Evolutionary conservation across 2,797 vertebrate species (phyloP).

Genomic region (Syngnathus rostellatus): DNA sequence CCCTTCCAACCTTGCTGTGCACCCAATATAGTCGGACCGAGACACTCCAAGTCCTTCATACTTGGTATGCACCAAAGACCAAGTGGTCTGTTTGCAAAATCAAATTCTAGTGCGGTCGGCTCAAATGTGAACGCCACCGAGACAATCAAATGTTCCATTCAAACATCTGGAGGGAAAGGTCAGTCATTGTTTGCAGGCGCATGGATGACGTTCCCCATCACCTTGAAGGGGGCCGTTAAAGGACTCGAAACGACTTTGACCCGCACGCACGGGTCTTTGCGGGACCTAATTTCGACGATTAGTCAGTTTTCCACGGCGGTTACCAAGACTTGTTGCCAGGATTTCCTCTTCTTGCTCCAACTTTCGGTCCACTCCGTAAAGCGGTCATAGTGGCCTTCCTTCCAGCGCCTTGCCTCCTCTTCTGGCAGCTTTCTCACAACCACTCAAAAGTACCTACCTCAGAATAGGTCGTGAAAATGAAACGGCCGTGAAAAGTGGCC

Average conservation of each 20-base stretch:
- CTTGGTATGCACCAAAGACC: too few relatives aligned
- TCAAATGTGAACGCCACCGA: not conserved
- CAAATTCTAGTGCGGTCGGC: too few relatives aligned
- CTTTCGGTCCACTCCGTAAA: not conserved
- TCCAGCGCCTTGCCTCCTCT: not conserved
- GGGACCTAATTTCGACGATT: not conserved
- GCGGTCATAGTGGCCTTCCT: not conserved
- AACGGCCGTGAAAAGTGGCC: slow-evolving; percentile 2
- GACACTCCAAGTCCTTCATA: too few relatives aligned
- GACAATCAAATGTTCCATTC: not conserved
- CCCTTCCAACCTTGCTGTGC: not conserved
- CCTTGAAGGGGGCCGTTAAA: not conserved
- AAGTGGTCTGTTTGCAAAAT: too few relatives aligned
- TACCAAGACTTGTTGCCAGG: not conserved
- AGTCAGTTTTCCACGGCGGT: not conserved
- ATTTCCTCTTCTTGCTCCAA: not conserved
- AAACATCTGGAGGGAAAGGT: not conserved
- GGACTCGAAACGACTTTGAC: not conserved
- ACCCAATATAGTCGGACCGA: too few relatives aligned
- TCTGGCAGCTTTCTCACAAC: not conserved
- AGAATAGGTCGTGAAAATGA: slow-evolving; percentile 5
- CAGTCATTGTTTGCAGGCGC: not conserved
- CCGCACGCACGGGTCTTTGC: not conserved
- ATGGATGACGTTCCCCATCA: not conserved
- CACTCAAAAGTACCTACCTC: slow-evolving; percentile 4